A percentile compares a stretch with the other conserved stretches of the same genome.
phyloP scores from a whole-genome alignment of 37 sponge, comb jelly and placozoan genomes.

The Agelas oroides region DNA sequence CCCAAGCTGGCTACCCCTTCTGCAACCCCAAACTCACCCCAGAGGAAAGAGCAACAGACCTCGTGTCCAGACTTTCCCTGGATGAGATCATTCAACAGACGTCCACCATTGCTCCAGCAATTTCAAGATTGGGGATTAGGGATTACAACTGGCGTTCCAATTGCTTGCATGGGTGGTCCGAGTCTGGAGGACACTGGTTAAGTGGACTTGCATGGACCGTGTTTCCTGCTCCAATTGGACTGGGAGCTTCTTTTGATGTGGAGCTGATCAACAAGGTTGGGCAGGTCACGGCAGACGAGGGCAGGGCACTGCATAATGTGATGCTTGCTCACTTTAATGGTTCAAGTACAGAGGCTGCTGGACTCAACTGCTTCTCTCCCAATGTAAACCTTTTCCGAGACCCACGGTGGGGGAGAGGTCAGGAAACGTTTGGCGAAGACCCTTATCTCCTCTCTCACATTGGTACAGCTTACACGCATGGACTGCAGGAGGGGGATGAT shows the following conservation, averaged over 20 bases:
- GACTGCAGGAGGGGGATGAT: constrained; percentile 67
- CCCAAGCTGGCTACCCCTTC: constrained; percentile 67
- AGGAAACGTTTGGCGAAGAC: constrained; percentile 80
- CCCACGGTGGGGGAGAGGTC: constrained; percentile 76
- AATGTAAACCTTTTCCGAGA: constrained; percentile 83
- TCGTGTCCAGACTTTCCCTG: constrained; percentile 53
- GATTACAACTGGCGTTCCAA: constrained; percentile 89
- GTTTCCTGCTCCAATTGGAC: constrained; percentile 80
- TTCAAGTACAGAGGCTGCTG: constrained; percentile 80
- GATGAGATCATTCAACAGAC: constrained; percentile 74
- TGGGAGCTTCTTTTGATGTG: constrained; percentile 72
- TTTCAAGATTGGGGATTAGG: constrained; percentile 72
- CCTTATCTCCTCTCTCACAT: constrained; percentile 66
- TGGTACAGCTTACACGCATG: constrained; percentile 62
- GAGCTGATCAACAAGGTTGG: constrained; percentile 53
- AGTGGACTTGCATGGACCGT: constrained; percentile 73
- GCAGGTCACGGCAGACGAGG: constrained; percentile 64
- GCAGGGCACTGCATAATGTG: constrained; percentile 79
- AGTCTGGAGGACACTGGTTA: constrained; percentile 63
- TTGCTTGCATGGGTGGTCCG: constrained; percentile 82
- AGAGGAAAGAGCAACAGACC: constrained; percentile 66
- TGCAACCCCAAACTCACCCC: constrained; percentile 41
- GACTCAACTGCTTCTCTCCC: constrained; percentile 86
- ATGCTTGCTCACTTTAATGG: constrained; percentile 61
- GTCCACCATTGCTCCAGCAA: constrained; percentile 79